Conservation (phyloP, 1,140 invertebrate genomes). For the Trachymyrmex septentrionalis region DNA sequence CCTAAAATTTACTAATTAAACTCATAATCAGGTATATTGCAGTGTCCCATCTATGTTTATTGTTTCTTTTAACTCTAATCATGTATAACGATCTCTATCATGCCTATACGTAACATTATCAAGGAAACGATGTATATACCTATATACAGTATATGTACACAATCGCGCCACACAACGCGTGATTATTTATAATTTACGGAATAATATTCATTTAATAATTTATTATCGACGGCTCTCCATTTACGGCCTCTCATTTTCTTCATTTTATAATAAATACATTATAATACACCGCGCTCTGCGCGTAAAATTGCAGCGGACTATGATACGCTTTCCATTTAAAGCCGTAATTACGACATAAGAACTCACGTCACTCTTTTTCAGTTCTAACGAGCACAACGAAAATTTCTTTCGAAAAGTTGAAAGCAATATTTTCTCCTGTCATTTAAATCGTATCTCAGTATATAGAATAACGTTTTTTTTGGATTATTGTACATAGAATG, state of each 20-base stretch:
- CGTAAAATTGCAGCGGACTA: conserved; percentile 39
- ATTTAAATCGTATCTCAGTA: background rate
- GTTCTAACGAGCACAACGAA: conserved; percentile 36
- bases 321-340: conserved; percentile 21
- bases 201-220: conserved; percentile 83
- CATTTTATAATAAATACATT: conserved; percentile 84
- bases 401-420: conserved; percentile 15
- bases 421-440: background rate
- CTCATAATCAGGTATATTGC: conserved; percentile 86
- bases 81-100: conserved; percentile 77
- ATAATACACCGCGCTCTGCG: conserved; percentile 78
- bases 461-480: conserved; percentile 17
- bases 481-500: background rate
- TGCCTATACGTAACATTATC: conserved; percentile 77
- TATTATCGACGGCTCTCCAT: conserved; percentile 77
- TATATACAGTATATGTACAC: conserved; percentile 80
- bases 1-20: conserved; percentile 84
- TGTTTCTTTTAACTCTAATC: conserved; percentile 77
- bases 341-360: conserved; percentile 18
- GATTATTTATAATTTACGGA: conserved; percentile 80
- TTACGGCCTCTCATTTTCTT: conserved; percentile 7
- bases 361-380: conserved; percentile 7
- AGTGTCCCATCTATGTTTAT: conserved; percentile 85
- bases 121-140: conserved; percentile 72
- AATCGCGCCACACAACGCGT: conserved; percentile 57